Evolutionary conservation across 2,888 invertebrate species (phyloP).

Genomic region (Nymphalis polychloros): DNA sequence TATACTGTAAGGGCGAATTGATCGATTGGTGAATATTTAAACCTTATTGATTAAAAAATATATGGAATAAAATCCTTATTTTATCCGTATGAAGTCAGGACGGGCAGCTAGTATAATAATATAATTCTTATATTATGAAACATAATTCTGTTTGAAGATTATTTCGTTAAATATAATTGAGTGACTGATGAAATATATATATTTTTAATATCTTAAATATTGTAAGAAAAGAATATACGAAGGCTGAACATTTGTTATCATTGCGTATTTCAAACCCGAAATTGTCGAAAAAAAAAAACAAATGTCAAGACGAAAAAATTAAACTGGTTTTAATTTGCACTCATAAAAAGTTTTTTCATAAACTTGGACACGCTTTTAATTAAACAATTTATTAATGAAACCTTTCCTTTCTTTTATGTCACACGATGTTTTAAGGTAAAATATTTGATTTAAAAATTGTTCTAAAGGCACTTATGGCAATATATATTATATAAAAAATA

Average conservation of each 20-base stretch:
- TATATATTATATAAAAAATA: conserved; percentile 9
- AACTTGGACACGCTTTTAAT: not conserved
- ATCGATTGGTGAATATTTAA: too few species aligned
- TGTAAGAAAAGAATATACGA: too few species aligned
- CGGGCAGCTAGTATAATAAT: too few species aligned
- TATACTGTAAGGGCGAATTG: too few species aligned
- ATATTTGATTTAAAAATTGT: not conserved
- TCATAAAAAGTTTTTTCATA: not conserved
- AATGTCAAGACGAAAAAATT: not conserved
- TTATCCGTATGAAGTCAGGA: too few species aligned
- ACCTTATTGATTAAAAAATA: too few species aligned
- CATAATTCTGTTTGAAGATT: too few species aligned
- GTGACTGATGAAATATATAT: too few species aligned
- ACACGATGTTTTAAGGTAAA: not conserved
- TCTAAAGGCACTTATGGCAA: not conserved
- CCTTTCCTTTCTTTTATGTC: not conserved
- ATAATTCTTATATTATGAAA: too few species aligned
- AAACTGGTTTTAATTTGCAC: not conserved
- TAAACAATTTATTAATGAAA: conserved; percentile 5
- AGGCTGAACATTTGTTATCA: not conserved
- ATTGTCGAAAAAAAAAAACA: not conserved
- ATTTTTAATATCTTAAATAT: too few species aligned
- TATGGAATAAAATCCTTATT: too few species aligned
- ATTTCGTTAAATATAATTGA: too few species aligned
- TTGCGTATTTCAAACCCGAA: not conserved